Evolutionary conservation across 2,888 invertebrate species (phyloP).

Genomic region (Nysson spinosus): DNA sequence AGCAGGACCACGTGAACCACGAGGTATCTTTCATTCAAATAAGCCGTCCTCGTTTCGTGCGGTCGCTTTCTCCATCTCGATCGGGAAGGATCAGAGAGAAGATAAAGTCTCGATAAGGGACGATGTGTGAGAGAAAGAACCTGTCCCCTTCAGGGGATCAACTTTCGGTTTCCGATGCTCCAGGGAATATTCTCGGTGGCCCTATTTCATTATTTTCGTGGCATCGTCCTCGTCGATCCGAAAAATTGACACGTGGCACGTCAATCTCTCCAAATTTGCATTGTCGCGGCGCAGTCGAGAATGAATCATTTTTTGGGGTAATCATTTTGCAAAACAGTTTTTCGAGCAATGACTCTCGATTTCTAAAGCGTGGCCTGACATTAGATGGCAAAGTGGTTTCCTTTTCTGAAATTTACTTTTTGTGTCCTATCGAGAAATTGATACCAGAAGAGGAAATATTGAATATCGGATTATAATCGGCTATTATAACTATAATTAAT

Average conservation of each 20-base stretch:
- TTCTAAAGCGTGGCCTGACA: background rate
- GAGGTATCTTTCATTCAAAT: slow-evolving; percentile 65
- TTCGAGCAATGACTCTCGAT: background rate
- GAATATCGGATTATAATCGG: slow-evolving; percentile 33
- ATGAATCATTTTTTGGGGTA: background rate
- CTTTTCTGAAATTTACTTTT: slow-evolving; percentile 1
- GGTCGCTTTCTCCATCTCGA: slow-evolving; percentile 69
- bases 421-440: slow-evolving; percentile 38
- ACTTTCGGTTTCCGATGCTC: slow-evolving; percentile 58
- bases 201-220: slow-evolving; percentile 40
- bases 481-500: slow-evolving; percentile 26
- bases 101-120: slow-evolving; percentile 48
- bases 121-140: slow-evolving; percentile 30
- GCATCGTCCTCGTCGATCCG: slow-evolving; percentile 16
- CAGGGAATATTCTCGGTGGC: slow-evolving; percentile 40
- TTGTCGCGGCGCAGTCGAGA: background rate
- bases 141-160: slow-evolving; percentile 34
- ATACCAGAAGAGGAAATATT: slow-evolving; percentile 37
- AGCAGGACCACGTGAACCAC: slow-evolving; percentile 25
- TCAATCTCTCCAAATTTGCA: background rate
- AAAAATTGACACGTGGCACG: slow-evolving; percentile 38
- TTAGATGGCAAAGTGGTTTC: slow-evolving; percentile 26
- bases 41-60: slow-evolving; percentile 65
- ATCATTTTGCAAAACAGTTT: background rate
- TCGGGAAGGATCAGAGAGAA: slow-evolving; percentile 51